These are phyloP conservation scores for Eubasilissa splendida DNA, from an alignment of 2,888 invertebrate genomes.

Conservation along the genomic window DNA sequence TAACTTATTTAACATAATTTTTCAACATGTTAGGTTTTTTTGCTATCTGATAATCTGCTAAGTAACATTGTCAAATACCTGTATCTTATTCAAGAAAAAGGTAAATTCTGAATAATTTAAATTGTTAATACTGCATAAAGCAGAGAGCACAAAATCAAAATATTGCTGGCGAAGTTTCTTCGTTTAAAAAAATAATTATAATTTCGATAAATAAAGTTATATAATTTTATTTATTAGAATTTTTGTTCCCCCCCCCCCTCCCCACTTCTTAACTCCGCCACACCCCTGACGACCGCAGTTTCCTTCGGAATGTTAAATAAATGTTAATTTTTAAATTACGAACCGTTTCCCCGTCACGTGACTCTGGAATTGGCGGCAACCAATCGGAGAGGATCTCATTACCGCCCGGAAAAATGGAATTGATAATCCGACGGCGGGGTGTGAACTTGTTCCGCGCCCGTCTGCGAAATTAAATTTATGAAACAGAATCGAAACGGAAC, in stretches of 20 bases:
- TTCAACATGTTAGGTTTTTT: too few relatives aligned
- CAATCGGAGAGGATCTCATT: constrained; percentile 11
- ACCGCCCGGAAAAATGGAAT: constrained; percentile 38
- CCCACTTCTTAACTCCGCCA: not conserved
- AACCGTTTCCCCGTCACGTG: constrained; percentile 15
- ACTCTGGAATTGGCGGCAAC: constrained; percentile 14
- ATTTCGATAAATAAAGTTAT: not conserved
- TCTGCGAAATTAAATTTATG: constrained; percentile 36
- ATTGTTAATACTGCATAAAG: too few relatives aligned
- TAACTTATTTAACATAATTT: too few relatives aligned
- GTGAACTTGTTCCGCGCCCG: constrained; percentile 18
- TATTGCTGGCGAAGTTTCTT: too few relatives aligned
- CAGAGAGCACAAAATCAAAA: too few relatives aligned
- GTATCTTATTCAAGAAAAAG: too few relatives aligned
- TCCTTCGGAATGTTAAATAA: constrained; percentile 4
- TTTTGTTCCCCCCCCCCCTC: not conserved
- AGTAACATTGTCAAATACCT: too few relatives aligned
- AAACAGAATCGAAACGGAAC: constrained; percentile 26
- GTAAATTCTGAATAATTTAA: too few relatives aligned
- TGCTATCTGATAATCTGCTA: too few relatives aligned
- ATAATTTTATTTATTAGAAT: constrained; percentile 12
- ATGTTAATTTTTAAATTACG: constrained; percentile 24
- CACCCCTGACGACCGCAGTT: not conserved
- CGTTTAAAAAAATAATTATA: not conserved
- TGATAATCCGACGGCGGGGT: constrained; percentile 31